These are phyloP conservation scores for Athene cunicularia DNA, from an alignment of 2,113 vertebrate species.

Conservation along the genomic window DNA sequence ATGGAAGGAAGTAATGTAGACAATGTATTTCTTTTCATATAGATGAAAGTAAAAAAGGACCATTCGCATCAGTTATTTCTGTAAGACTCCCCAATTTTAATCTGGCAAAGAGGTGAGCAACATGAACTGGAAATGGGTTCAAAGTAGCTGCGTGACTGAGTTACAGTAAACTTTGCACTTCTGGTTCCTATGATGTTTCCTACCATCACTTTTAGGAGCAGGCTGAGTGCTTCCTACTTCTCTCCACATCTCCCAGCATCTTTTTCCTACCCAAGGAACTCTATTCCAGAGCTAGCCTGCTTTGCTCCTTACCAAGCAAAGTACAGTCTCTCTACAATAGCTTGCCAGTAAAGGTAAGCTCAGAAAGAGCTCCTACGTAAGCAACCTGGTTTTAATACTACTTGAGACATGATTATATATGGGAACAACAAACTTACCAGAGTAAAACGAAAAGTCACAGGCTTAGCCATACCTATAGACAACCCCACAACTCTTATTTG, in stretches of 20 bases:
- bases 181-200: not conserved
- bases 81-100: not conserved
- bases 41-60: not conserved
- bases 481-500: not conserved
- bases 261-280: not conserved
- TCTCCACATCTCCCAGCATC: not conserved
- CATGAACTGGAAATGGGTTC: not conserved
- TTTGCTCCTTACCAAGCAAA: not conserved
- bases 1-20: not conserved
- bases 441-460: not conserved
- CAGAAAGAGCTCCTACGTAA: not conserved
- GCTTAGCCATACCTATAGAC: not conserved
- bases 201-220: not conserved
- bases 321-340: not conserved
- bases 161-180: not conserved
- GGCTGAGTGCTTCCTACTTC: not conserved
- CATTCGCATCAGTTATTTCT: not conserved
- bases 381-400: not conserved
- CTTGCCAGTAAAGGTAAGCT: not conserved
- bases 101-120: not conserved
- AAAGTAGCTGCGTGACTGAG: not conserved
- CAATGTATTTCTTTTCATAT: not conserved
- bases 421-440: not conserved
- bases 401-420: not conserved
- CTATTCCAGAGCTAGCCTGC: not conserved